Percentiles rank a stretch among this genome's conserved stretches.
These are phyloP conservation scores for Meteorus cinctellus DNA, from an alignment of 2,888 invertebrate genomes.

Conservation along the genomic window DNA sequence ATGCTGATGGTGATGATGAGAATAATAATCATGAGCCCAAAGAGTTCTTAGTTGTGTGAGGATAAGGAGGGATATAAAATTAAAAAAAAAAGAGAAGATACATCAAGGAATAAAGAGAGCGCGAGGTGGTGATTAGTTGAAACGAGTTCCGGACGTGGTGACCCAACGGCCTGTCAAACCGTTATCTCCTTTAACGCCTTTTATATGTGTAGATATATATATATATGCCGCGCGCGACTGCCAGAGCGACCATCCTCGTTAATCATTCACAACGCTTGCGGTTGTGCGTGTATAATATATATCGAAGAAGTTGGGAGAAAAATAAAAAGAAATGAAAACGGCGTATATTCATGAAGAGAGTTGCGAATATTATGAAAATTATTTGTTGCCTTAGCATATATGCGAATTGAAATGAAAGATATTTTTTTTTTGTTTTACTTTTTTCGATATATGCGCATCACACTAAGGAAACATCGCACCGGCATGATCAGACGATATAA, in stretches of 20 bases:
- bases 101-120: slow-evolving; percentile 23
- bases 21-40: slow-evolving; percentile 28
- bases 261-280: slow-evolving; percentile 42
- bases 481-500: slow-evolving; percentile 32
- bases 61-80: slow-evolving; percentile 29
- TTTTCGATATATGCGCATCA: neutral
- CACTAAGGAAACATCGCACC: slow-evolving; percentile 23
- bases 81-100: slow-evolving; percentile 14
- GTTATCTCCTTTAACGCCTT: slow-evolving; percentile 56
- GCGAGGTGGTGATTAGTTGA: slow-evolving; percentile 52
- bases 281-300: slow-evolving; percentile 18
- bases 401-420: neutral
- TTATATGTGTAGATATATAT: neutral
- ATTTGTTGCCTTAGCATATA: slow-evolving; percentile 3
- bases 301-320: slow-evolving; percentile 22
- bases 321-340: slow-evolving; percentile 19
- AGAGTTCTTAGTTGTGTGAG: slow-evolving; percentile 26
- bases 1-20: slow-evolving; percentile 13
- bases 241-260: slow-evolving; percentile 43
- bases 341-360: neutral
- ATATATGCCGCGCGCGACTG: slow-evolving; percentile 37
- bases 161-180: slow-evolving; percentile 52
- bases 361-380: slow-evolving; percentile 26
- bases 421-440: neutral
- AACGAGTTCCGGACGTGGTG: slow-evolving; percentile 55